These are phyloP conservation scores for Drosophila orena DNA, from an alignment of 1,140 invertebrate species.

Conservation along the genomic window DNA sequence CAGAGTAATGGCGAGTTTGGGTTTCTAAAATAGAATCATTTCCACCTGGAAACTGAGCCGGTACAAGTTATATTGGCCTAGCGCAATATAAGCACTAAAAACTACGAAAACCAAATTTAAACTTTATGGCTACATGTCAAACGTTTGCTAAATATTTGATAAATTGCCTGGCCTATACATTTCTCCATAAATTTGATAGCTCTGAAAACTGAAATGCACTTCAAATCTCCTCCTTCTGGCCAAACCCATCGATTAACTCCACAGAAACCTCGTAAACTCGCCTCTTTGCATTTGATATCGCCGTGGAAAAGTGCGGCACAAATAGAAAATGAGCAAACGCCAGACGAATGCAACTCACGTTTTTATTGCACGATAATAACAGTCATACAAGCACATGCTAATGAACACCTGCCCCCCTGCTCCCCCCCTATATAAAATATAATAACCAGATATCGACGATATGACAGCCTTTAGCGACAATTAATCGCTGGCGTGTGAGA, in stretches of 20 bases:
- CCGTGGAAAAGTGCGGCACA: constrained; percentile 30
- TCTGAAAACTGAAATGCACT: background rate
- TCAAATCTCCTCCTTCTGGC: background rate
- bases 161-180: background rate
- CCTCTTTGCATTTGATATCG: constrained; percentile 13
- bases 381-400: constrained; percentile 57
- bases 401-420: constrained; percentile 34
- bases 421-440: background rate
- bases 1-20: background rate
- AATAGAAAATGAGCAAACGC: constrained; percentile 26
- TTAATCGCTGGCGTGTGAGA: constrained; percentile 73
- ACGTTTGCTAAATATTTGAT: background rate
- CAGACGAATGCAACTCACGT: constrained; percentile 68
- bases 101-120: no score
- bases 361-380: constrained; percentile 76
- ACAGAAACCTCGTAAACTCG: constrained; percentile 15
- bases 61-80: no score
- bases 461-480: constrained; percentile 67
- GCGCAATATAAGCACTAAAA: no score
- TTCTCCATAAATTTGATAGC: background rate
- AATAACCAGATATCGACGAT: constrained; percentile 58
- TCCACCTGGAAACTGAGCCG: no score
- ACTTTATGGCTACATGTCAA: no score
- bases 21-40: background rate
- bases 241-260: constrained; percentile 22